Base-by-base conservation (phyloP, 2,888 invertebrate species). In the Sycophila texana region DNA sequence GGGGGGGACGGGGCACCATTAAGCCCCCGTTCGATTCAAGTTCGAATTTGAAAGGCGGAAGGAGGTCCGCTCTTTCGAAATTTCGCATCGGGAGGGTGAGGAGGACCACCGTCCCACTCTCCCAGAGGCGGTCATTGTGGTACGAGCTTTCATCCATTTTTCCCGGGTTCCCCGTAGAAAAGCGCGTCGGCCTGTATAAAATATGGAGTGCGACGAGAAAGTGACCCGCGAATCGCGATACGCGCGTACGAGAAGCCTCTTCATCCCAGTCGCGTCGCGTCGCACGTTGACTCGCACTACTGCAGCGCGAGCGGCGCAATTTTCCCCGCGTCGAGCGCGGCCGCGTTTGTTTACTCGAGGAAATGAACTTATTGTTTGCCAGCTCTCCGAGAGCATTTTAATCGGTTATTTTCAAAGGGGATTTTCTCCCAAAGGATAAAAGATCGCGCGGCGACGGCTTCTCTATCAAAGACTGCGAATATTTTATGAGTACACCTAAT, bases 241-340 rank as follows among this genome's bases (percentile, higher is more conserved):
- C n/a, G 55, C 20, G 18, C 49, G 22, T 10, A 68, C 60, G 18
- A 22, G 71, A 3, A 61, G 61, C 14, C 65, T 60, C 47, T 26
- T 26, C 26, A 3, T 26, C 1, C 1, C 26, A 26, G 26, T 26
- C 26, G 14, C 49, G 74, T 14, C 70, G 61, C 30, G 53, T 58
- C 26, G 22, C 14, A 72, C 68, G 70, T 70, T 71, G 77, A 80
- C 80, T 80, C 61, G 74, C 26, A 77, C 71, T 22, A 77, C 80
- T 77, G 22, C 51, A 16, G 2, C 13, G 63, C 53, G 66, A 66
- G 67, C 73, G 73, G 73, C 73, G 67, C 77, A 73, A 77, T 77
- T 77, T 39, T 39, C 57, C 47, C 20, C 73, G 18, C 74, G 30
- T 60, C 63, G 39, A 26, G 49, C 26, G 26, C 63, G 18, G n/a